phyloP scores from a whole-genome alignment of 2,888 invertebrate species.

The Meloe dianella region DNA sequence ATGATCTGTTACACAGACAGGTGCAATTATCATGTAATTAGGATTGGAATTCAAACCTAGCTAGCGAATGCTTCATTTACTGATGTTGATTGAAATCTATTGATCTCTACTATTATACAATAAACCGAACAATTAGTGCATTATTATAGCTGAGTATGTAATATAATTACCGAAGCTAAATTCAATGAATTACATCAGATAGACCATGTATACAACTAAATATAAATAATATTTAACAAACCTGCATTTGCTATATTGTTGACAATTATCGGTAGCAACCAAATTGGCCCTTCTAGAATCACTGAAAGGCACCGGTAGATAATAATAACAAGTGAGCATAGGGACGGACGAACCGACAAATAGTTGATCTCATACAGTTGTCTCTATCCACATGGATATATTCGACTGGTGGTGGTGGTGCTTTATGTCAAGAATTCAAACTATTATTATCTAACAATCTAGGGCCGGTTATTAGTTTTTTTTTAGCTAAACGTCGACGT shows the following conservation, averaged over 20 bases:
- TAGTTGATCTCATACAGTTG: constrained; percentile 77
- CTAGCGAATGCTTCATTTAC: background rate
- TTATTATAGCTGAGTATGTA: background rate
- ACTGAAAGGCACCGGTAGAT: constrained; percentile 60
- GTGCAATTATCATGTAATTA: constrained; percentile 5
- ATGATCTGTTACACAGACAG: background rate
- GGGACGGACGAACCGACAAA: constrained; percentile 56
- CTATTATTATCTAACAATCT: constrained; percentile 70
- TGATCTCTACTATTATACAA: background rate
- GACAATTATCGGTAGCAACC: constrained; percentile 14
- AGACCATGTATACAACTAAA: background rate
- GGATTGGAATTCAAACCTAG: background rate
- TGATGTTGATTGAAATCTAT: constrained; percentile 7
- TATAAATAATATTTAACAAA: background rate
- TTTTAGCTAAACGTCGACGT: constrained; percentile 61
- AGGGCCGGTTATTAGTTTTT: constrained; percentile 64
- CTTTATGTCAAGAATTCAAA: constrained; percentile 84
- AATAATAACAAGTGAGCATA: constrained; percentile 55
- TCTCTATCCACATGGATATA: constrained; percentile 93
- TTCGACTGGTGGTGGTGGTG: constrained; percentile 87
- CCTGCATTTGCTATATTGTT: background rate
- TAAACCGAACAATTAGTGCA: background rate
- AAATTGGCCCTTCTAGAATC: constrained; percentile 38
- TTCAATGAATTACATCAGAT: background rate
- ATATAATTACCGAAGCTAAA: background rate